A percentile compares a stretch with the other conserved stretches of the same genome.
Conservation (phyloP, 2,888 invertebrate genomes). For the Hydropsyche betteni region DNA sequence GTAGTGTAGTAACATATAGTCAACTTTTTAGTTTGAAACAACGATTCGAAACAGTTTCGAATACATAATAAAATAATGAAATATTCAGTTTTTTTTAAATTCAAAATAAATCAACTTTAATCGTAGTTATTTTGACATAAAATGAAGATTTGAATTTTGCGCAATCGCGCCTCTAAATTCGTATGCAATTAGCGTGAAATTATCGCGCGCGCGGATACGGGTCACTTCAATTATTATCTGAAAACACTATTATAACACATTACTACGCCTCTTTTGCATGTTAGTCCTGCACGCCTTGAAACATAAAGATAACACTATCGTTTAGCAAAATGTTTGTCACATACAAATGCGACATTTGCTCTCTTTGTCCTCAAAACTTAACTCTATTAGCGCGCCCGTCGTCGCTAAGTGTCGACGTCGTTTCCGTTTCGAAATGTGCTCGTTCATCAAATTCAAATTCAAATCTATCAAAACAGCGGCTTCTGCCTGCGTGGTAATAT, state of each 20-base stretch:
- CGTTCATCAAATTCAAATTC: conserved; percentile 46
- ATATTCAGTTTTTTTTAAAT: too few relatives aligned
- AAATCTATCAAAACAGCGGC: conserved; percentile 46
- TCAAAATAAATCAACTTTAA: too few relatives aligned
- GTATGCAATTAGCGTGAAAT: conserved; percentile 19
- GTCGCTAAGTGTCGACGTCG: neutral
- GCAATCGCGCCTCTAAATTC: too few relatives aligned
- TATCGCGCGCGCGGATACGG: neutral
- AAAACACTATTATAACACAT: neutral
- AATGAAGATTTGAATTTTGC: too few relatives aligned
- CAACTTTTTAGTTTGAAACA: too few relatives aligned
- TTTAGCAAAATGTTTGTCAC: conserved; percentile 18
- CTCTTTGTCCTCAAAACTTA: conserved; percentile 4
- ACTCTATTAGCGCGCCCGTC: neutral
- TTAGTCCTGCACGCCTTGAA: conserved; percentile 32
- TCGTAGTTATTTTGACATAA: too few relatives aligned
- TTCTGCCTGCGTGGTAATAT: conserved; percentile 44
- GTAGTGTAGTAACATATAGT: too few relatives aligned
- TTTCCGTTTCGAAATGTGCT: conserved; percentile 41
- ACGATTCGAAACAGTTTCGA: too few relatives aligned
- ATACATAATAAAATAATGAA: too few relatives aligned
- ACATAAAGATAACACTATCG: conserved; percentile 38
- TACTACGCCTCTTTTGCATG: conserved; percentile 17
- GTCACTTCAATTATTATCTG: conserved; percentile 24
- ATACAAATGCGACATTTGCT: conserved; percentile 6